Evolutionary conservation across 2,888 invertebrate genomes (phyloP).

Genomic region (Leptarthrus brevirostris): DNA sequence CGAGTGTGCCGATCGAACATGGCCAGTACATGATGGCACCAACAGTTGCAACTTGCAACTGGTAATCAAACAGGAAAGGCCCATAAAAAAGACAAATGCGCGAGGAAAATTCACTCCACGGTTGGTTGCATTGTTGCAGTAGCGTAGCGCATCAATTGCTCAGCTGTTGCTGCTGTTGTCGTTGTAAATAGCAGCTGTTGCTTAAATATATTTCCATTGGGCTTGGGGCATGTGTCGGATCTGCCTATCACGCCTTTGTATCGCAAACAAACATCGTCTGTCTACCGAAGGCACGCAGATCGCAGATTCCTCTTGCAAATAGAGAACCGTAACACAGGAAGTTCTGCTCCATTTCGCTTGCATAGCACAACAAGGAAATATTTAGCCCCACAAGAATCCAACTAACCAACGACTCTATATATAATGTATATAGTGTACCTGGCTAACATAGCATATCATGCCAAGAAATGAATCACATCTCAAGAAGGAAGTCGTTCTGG

Average conservation of each 20-base stretch:
- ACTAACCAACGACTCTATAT: not conserved
- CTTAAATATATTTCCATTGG: conserved; percentile 7
- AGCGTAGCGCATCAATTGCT: not conserved
- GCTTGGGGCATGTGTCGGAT: not conserved
- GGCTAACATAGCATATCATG: not conserved
- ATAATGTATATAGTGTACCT: not conserved
- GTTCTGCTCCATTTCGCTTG: conserved; percentile 38
- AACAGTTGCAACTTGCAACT: not conserved
- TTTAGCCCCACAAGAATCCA: not conserved
- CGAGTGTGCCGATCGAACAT: not conserved
- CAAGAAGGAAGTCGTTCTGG: conserved; percentile 10
- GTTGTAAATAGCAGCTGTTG: not conserved
- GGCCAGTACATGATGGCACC: not conserved
- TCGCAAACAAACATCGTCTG: conserved; percentile 14
- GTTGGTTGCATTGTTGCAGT: not conserved
- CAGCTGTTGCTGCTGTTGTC: conserved; percentile 6
- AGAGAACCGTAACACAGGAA: conserved; percentile 40
- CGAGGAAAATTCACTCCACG: not conserved
- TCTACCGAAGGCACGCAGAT: conserved; percentile 29
- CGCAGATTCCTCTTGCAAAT: not conserved
- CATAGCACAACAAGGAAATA: not conserved
- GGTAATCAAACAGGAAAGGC: conserved; percentile 32
- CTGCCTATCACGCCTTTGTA: conserved; percentile 20
- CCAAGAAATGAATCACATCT: conserved; percentile 3
- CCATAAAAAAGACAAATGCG: conserved; percentile 11